phyloP scores from a whole-genome alignment of 1,140 invertebrate species.

The Cotesia glomerata region DNA sequence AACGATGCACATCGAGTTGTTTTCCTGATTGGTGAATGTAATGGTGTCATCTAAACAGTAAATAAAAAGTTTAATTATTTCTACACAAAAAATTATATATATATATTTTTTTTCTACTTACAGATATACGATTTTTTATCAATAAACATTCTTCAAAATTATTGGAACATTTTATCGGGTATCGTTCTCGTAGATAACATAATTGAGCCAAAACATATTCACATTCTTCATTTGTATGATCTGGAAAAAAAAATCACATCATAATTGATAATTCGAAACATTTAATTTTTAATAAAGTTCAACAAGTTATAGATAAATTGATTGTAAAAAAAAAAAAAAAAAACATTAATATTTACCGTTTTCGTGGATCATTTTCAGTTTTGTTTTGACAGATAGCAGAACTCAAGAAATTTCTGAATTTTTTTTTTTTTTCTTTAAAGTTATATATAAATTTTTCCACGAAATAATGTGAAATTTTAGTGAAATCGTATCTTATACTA shows the following conservation, averaged over 20 bases:
- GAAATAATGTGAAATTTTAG: no score
- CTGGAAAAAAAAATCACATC: slow-evolving; percentile 29
- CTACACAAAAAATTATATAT: neutral
- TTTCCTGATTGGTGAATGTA: neutral
- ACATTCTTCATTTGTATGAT: slow-evolving; percentile 44
- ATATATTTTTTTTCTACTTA: slow-evolving; percentile 26
- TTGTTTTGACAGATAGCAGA: no score
- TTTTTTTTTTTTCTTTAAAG: no score
- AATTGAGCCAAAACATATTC: slow-evolving; percentile 48
- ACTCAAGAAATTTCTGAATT: no score
- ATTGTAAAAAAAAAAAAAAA: no score
- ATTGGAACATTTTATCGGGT: slow-evolving; percentile 42
- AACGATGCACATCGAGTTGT: no score
- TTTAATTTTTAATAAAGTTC: neutral
- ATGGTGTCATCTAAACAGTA: slow-evolving; percentile 1
- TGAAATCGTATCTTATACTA: no score
- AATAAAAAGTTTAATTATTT: neutral
- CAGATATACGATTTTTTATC: slow-evolving; percentile 40
- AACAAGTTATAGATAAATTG: no score
- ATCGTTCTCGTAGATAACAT: slow-evolving; percentile 46
- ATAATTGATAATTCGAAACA: neutral
- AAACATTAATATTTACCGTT: no score
- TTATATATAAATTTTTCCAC: no score
- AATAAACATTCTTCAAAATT: slow-evolving; percentile 41
- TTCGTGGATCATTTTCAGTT: no score